Evolutionary conservation across 1,140 invertebrate genomes (phyloP).

Genomic region (Arion vulgaris): DNA sequence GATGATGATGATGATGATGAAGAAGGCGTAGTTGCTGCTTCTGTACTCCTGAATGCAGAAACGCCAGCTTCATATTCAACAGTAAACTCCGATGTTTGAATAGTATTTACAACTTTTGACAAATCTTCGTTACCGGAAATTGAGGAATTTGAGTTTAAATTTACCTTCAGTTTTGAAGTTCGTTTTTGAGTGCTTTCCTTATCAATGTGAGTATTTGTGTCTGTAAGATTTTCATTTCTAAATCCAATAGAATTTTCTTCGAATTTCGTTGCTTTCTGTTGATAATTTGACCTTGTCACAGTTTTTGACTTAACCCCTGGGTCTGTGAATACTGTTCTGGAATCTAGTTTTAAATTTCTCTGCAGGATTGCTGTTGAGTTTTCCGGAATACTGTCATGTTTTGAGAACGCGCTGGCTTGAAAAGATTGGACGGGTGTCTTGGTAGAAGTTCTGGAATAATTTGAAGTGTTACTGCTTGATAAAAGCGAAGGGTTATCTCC

Average conservation of each 20-base stretch:
- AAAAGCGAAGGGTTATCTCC: background rate
- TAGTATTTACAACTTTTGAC: background rate
- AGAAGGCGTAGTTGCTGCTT: too few species aligned
- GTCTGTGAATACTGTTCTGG: too few species aligned
- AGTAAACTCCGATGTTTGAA: background rate
- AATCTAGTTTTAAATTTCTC: too few species aligned
- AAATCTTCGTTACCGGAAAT: background rate
- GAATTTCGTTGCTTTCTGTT: background rate
- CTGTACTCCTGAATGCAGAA: background rate
- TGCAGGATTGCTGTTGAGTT: too few species aligned
- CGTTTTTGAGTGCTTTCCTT: background rate
- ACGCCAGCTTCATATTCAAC: background rate
- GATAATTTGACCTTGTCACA: too few species aligned
- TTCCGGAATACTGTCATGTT: background rate
- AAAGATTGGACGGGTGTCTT: background rate
- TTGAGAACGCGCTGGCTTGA: background rate
- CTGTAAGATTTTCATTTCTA: background rate
- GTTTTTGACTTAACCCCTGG: too few species aligned
- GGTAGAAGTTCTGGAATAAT: background rate
- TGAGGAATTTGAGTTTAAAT: background rate
- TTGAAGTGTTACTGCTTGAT: conserved; percentile 4
- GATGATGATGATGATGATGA: too few species aligned
- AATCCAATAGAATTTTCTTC: background rate
- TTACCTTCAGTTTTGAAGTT: background rate
- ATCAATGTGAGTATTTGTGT: background rate